phyloP scores from a whole-genome alignment of 2,797 vertebrate genomes.

The Uromys caudimaculatus region DNA sequence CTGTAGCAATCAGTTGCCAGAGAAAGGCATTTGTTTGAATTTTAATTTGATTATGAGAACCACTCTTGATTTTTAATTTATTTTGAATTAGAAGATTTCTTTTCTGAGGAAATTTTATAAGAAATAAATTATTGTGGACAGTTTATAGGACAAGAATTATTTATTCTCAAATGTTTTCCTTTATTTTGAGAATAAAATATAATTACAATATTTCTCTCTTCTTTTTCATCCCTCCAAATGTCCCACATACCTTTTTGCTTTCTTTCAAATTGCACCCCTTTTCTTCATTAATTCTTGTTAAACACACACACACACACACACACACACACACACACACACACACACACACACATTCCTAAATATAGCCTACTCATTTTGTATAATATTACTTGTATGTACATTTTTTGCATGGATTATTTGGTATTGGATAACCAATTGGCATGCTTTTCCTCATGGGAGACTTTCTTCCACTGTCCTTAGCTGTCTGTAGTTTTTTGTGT shows the following conservation, averaged over 20 bases:
- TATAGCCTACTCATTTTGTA: not conserved
- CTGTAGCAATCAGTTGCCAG: not conserved
- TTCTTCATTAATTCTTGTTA: not conserved
- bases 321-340: too few species aligned
- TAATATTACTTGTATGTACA: not conserved
- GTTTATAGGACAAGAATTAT: not conserved
- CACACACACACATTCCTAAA: not conserved
- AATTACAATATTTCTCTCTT: not conserved
- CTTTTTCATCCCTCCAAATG: not conserved
- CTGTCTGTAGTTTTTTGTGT: not conserved
- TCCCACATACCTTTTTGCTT: not conserved
- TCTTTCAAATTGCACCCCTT: not conserved
- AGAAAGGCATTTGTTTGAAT: not conserved
- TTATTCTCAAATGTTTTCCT: not conserved
- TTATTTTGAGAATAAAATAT: not conserved
- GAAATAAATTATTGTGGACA: not conserved
- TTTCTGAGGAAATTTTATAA: conserved; percentile 3
- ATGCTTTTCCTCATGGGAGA: not conserved
- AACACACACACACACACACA: too few species aligned
- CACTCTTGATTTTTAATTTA: not conserved
- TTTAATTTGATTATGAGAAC: not conserved
- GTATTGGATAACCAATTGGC: not conserved
- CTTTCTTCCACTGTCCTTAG: not conserved
- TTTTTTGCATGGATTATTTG: not conserved
- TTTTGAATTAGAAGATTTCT: conserved; percentile 36